Evolutionary conservation across 2,113 vertebrate genomes (phyloP).

Genomic region (Nycticorax nycticorax): DNA sequence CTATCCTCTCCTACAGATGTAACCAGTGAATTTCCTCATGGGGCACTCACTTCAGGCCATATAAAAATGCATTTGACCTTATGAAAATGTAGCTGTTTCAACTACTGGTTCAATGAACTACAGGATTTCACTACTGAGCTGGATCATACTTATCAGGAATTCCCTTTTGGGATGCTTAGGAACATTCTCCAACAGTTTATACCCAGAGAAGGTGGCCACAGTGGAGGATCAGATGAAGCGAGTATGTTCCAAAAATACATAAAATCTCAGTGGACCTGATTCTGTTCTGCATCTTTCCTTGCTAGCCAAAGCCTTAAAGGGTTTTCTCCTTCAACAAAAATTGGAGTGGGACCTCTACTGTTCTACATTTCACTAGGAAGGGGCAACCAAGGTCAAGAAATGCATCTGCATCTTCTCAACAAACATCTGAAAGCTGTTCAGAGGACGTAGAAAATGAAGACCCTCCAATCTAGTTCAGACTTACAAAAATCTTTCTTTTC

Average conservation of each 20-base stretch:
- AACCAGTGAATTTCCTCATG: neutral
- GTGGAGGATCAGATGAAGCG: neutral
- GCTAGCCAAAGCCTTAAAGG: neutral
- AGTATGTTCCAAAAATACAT: neutral
- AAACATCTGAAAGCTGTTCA: neutral
- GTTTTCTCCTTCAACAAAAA: neutral
- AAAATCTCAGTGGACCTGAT: neutral
- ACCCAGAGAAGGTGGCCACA: neutral
- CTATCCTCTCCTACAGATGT: neutral
- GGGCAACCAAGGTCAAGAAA: neutral
- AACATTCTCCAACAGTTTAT: neutral
- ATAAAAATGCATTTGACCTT: neutral
- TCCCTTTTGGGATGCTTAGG: neutral
- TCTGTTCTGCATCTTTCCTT: neutral
- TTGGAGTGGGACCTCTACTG: neutral
- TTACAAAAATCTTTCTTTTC: neutral
- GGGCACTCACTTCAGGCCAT: neutral
- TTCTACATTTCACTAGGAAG: neutral
- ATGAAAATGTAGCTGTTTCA: neutral
- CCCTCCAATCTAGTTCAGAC: neutral
- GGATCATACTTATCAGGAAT: neutral
- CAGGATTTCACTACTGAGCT: neutral
- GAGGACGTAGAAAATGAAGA: neutral
- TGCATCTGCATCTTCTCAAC: neutral
- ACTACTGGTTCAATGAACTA: neutral